These are phyloP conservation scores for Synergus gifuensis DNA, from an alignment of 2,888 invertebrate species.

Conservation along the genomic window DNA sequence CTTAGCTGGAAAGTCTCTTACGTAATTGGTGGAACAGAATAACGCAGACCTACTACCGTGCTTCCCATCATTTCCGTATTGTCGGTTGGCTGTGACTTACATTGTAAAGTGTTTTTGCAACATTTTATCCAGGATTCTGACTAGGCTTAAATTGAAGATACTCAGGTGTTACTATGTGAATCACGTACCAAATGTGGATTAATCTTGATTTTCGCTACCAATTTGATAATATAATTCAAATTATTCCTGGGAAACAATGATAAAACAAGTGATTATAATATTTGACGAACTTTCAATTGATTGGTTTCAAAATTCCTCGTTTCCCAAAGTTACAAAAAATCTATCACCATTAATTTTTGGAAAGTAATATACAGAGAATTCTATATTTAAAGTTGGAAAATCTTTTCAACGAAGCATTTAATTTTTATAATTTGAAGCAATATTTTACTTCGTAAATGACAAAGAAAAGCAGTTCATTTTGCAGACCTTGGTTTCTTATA, in stretches of 20 bases:
- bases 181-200: background rate
- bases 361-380: too few relatives aligned
- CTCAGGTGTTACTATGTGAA: background rate
- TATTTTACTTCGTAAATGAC: background rate
- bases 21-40: slow-evolving; percentile 69
- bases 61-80: slow-evolving; percentile 74
- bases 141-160: background rate
- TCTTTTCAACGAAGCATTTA: background rate
- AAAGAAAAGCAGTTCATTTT: background rate
- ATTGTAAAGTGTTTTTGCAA: slow-evolving; percentile 17
- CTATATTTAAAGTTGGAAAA: background rate
- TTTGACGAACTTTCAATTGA: too few relatives aligned
- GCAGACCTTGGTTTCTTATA: slow-evolving; percentile 12
- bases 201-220: background rate
- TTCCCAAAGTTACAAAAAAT: too few relatives aligned
- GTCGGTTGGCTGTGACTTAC: slow-evolving; percentile 51
- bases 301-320: too few relatives aligned
- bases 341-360: too few relatives aligned
- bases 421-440: background rate
- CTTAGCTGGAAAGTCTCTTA: slow-evolving; percentile 71
- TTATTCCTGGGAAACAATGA: background rate
- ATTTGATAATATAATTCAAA: background rate
- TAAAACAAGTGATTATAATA: background rate
- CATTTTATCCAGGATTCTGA: background rate
- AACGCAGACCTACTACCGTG: slow-evolving; percentile 60